These are phyloP conservation scores for Indicator indicator DNA, from an alignment of 2,113 vertebrate species.

Conservation along the genomic window DNA sequence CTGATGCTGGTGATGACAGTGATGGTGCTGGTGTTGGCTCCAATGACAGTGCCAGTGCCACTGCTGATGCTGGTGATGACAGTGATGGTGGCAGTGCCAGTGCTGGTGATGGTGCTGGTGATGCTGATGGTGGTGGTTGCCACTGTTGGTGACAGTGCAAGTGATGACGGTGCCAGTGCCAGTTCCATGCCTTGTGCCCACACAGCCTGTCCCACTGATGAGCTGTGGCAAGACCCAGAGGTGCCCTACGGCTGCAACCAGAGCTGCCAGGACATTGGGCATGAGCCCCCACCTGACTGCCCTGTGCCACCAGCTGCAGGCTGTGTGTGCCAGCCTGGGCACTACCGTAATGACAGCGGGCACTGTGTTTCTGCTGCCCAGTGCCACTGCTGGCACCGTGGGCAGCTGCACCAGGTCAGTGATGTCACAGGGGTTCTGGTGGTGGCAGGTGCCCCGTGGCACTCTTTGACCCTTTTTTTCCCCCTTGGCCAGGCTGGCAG, in stretches of 20 bases:
- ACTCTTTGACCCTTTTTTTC: background rate
- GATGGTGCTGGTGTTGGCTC: background rate
- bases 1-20: background rate
- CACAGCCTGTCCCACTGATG: conserved; percentile 81
- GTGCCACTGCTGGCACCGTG: conserved; percentile 82
- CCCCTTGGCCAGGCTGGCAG: conserved; percentile 63
- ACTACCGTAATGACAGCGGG: conserved; percentile 75
- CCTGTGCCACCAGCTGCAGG: background rate
- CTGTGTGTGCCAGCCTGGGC: conserved; percentile 81
- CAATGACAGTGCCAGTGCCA: too few species aligned
- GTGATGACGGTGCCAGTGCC: background rate
- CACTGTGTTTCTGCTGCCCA: conserved; percentile 80
- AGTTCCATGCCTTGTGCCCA: too few species aligned
- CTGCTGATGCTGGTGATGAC: background rate
- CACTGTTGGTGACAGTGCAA: too few species aligned
- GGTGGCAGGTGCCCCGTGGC: conserved; percentile 49
- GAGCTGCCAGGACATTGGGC: conserved; percentile 79
- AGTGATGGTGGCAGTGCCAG: background rate
- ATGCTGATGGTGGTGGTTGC: background rate
- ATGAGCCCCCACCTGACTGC: conserved; percentile 62
- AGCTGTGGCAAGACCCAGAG: conserved; percentile 75
- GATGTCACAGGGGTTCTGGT: background rate
- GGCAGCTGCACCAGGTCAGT: conserved; percentile 72
- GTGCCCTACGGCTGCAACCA: conserved; percentile 71
- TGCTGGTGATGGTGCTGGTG: too few species aligned